phyloP scores from a whole-genome alignment of 2,888 invertebrate species.

The Drosophila leonis region DNA sequence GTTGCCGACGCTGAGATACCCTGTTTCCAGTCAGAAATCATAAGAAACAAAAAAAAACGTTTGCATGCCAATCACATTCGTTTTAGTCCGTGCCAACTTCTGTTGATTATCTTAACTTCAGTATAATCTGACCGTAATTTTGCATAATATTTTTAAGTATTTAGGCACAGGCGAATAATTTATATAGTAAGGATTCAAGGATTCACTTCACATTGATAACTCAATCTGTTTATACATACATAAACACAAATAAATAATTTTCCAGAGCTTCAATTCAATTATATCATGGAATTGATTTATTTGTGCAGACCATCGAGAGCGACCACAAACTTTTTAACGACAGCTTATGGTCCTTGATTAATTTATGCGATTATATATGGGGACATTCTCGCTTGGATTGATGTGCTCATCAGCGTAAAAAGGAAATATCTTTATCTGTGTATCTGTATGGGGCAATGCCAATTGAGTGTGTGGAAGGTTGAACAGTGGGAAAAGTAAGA shows the following conservation, averaged over 20 bases:
- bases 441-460: background rate
- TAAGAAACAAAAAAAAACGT: too few species aligned
- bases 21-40: background rate
- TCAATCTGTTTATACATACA: conserved; percentile 8
- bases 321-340: conserved; percentile 43
- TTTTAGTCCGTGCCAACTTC: background rate
- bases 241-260: conserved; percentile 22
- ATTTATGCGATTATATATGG: conserved; percentile 49
- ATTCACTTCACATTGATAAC: background rate
- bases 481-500: background rate
- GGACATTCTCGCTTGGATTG: conserved; percentile 31
- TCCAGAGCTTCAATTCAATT: conserved; percentile 50
- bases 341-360: conserved; percentile 53
- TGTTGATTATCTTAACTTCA: background rate
- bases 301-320: conserved; percentile 18
- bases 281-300: conserved; percentile 35
- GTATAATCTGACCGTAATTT: background rate
- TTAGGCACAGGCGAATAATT: background rate
- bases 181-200: background rate
- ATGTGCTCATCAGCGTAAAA: conserved; percentile 13
- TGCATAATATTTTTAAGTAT: background rate
- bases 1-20: background rate
- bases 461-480: conserved; percentile 27
- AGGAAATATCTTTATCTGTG: background rate
- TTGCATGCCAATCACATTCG: background rate